Percentiles rank a stretch among this genome's conserved stretches.
These are phyloP conservation scores for Metallyticus violacea DNA, from an alignment of 2,888 invertebrate genomes.

Conservation along the genomic window DNA sequence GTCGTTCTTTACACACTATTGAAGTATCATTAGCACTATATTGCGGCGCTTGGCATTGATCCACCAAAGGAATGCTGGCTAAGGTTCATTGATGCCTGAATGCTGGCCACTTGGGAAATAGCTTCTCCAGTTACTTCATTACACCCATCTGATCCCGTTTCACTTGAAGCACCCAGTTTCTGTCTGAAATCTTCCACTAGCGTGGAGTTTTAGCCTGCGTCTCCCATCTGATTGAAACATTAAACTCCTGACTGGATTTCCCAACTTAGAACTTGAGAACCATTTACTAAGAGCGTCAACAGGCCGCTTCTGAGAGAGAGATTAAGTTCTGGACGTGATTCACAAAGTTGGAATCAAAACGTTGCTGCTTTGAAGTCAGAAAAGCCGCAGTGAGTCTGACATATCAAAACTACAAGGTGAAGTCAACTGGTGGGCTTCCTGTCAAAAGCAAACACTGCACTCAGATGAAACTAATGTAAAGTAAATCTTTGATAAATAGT, in stretches of 20 bases:
- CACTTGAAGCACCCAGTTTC: not conserved
- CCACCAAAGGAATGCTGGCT: not conserved
- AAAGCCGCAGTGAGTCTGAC: not conserved
- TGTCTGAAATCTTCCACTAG: not conserved
- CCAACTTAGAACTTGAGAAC: not conserved
- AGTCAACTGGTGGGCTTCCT: not conserved
- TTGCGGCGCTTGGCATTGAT: not conserved
- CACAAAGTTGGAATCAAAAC: not conserved
- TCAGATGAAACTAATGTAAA: not conserved
- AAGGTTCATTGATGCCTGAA: not conserved
- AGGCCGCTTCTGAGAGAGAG: not conserved
- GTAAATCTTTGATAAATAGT: not conserved
- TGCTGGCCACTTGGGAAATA: not conserved
- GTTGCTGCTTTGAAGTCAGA: not conserved
- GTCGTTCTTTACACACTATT: no score
- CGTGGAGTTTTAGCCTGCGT: not conserved
- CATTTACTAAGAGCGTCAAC: not conserved
- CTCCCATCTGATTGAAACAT: not conserved
- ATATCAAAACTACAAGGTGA: not conserved
- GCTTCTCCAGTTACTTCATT: not conserved
- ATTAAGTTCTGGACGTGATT: not conserved
- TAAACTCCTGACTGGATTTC: not conserved
- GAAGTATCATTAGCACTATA: no score
- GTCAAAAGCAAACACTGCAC: not conserved
- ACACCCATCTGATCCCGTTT: not conserved